A percentile compares a stretch with the other conserved stretches of the same genome.
These are phyloP conservation scores for Macquaria ambigua DNA, from an alignment of 2,113 vertebrate genomes.

Conservation along the genomic window DNA sequence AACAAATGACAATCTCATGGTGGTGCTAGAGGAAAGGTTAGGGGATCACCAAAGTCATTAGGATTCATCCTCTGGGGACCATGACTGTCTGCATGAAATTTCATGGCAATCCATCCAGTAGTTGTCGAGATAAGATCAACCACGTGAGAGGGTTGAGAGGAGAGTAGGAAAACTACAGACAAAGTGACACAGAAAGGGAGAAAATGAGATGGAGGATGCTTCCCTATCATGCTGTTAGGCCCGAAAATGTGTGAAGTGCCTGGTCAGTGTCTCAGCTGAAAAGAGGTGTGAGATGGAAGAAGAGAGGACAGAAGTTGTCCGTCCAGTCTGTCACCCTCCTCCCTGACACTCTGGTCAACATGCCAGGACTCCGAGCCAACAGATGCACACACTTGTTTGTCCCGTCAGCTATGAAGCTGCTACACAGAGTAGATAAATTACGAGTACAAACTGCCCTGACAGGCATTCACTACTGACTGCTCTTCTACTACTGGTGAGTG, in stretches of 20 bases:
- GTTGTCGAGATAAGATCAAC: neutral
- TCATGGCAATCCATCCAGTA: neutral
- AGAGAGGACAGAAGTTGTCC: conserved; percentile 46
- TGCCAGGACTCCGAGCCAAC: conserved; percentile 37
- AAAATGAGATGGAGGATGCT: conserved; percentile 4
- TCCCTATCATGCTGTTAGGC: neutral
- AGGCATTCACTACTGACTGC: conserved; percentile 14
- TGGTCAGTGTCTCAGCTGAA: conserved; percentile 43
- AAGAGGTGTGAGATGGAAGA: conserved; percentile 13
- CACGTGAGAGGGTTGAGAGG: neutral
- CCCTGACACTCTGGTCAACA: conserved; percentile 16
- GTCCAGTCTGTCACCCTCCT: conserved; percentile 50
- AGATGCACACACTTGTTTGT: conserved; percentile 52
- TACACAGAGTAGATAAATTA: conserved; percentile 24
- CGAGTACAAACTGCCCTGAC: conserved; percentile 26
- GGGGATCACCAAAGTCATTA: neutral
- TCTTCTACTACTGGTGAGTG: conserved; percentile 2
- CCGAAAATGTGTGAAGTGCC: conserved; percentile 33
- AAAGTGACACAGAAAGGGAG: neutral
- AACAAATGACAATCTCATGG: neutral
- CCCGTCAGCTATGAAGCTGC: conserved; percentile 22
- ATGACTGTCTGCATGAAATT: neutral
- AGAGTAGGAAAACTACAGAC: neutral
- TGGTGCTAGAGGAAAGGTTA: neutral
- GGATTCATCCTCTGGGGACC: neutral